phyloP scores from a whole-genome alignment of 2,888 invertebrate species.

The Nesidiocoris tenuis region DNA sequence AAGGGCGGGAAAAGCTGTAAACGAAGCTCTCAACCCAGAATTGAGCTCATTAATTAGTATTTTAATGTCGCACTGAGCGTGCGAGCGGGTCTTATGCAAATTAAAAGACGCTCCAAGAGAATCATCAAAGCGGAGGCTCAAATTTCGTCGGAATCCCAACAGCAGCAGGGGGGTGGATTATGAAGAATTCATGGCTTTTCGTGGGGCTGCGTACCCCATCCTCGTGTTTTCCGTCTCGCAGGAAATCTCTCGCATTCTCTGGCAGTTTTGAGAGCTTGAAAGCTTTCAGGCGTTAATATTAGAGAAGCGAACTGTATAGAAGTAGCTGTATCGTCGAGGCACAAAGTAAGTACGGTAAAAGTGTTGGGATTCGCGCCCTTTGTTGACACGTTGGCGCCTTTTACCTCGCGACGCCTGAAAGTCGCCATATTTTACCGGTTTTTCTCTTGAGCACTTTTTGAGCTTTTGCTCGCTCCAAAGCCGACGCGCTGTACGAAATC shows the following conservation, averaged over 20 bases:
- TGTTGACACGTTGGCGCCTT: conserved; percentile 15
- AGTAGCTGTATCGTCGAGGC: background rate
- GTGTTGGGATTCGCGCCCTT: conserved; percentile 27
- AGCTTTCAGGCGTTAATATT: conserved; percentile 38
- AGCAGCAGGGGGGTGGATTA: conserved; percentile 8
- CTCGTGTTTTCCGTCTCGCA: conserved; percentile 16
- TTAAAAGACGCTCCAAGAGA: conserved; percentile 40
- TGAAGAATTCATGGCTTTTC: conserved; percentile 38
- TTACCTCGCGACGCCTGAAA: background rate
- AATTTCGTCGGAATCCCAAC: background rate
- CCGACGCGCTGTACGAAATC: no score
- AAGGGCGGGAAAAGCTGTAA: conserved; percentile 8
- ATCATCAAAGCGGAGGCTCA: conserved; percentile 33
- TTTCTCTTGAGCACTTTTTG: background rate
- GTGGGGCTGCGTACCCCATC: background rate
- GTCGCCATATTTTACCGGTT: background rate
- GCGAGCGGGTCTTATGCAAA: conserved; percentile 31
- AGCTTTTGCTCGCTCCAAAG: no score
- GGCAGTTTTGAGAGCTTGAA: conserved; percentile 24
- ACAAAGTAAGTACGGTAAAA: conserved; percentile 12
- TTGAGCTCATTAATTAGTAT: conserved; percentile 32
- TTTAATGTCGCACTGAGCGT: conserved; percentile 15
- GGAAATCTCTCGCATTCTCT: background rate
- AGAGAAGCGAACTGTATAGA: conserved; percentile 4
- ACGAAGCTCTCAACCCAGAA: conserved; percentile 35